Percentiles rank a stretch among this genome's conserved stretches.
phyloP scores from a whole-genome alignment of 2,888 invertebrate genomes.

The Ariolimax columbianus region DNA sequence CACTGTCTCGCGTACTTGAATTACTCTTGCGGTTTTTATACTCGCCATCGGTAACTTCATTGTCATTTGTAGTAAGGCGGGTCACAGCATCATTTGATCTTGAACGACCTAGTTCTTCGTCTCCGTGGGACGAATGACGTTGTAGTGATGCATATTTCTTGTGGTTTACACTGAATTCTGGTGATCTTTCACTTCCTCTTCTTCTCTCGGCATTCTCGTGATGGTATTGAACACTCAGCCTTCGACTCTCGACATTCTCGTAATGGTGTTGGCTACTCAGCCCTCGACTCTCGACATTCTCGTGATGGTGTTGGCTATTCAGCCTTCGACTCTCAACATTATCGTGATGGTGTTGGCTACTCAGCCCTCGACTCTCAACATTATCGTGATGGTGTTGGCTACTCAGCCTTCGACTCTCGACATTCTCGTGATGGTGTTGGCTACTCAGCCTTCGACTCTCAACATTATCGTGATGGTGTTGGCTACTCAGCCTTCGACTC shows the following conservation, averaged over 20 bases:
- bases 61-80: not conserved
- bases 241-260: not conserved
- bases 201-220: not conserved
- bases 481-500: not conserved
- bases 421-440: not conserved
- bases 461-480: not conserved
- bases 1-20: not conserved
- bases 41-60: not conserved
- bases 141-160: not conserved
- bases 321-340: not conserved
- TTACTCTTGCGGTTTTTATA: not conserved
- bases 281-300: not conserved
- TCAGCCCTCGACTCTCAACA: not conserved
- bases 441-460: not conserved
- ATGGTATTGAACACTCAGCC: not conserved
- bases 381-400: not conserved
- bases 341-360: not conserved
- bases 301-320: not conserved
- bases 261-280: not conserved
- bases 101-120: not conserved
- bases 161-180: not conserved
- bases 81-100: not conserved
- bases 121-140: not conserved
- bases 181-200: not conserved
- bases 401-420: not conserved